Conservation (phyloP, 1,140 invertebrate genomes). For the Drosophila subobscura region DNA sequence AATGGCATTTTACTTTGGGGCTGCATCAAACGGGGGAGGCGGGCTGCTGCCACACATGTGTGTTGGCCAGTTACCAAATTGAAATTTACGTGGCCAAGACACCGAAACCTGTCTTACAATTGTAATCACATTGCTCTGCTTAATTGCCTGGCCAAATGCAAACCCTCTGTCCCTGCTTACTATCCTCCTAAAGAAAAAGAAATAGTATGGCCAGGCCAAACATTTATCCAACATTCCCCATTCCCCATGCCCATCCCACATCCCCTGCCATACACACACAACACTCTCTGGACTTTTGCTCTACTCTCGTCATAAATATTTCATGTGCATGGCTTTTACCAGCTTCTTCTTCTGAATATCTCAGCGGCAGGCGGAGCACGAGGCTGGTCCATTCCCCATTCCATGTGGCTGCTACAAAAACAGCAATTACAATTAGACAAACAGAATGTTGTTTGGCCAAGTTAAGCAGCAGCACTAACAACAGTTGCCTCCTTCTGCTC, state of each 20-base stretch:
- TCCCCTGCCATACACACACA: background rate
- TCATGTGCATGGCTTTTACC: constrained; percentile 38
- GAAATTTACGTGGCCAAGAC: constrained; percentile 56
- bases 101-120: constrained; percentile 35
- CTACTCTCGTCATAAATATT: constrained; percentile 66
- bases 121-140: constrained; percentile 53
- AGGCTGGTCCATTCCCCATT: constrained; percentile 8
- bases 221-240: constrained; percentile 19
- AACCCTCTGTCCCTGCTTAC: background rate
- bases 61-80: constrained; percentile 31
- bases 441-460: constrained; percentile 78
- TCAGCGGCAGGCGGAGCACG: constrained; percentile 4
- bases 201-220: constrained; percentile 24
- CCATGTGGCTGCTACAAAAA: constrained; percentile 58
- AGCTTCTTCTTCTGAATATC: no score
- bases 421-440: constrained; percentile 81
- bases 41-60: constrained; percentile 44
- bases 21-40: constrained; percentile 16
- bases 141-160: constrained; percentile 59
- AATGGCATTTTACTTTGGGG: constrained; percentile 45
- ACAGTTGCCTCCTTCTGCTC: constrained; percentile 15
- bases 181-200: background rate
- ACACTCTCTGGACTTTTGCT: background rate
- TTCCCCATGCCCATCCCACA: background rate
- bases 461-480: constrained; percentile 69